Base-by-base conservation (phyloP, 2,113 vertebrate species). In the Bombycilla garrulus region DNA sequence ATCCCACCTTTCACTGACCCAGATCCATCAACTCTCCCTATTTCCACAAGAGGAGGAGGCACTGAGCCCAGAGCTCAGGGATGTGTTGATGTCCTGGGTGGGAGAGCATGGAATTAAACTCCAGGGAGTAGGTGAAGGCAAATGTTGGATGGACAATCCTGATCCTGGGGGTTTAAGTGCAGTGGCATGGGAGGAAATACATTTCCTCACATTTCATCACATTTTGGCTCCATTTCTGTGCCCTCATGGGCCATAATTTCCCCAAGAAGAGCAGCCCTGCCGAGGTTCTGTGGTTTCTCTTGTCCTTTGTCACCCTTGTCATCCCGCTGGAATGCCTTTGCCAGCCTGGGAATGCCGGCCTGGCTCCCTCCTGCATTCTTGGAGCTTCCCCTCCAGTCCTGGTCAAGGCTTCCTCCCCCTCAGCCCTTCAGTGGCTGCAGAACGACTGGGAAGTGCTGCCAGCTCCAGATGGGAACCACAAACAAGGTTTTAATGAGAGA, bases 381-480 rank as follows among this genome's bases (percentile, higher is more conserved):
- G 64, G 23, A 58, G 9, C 53, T 18, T 40, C 35, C 15, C n/a
- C 28, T 33, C 17, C 51, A 14, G 23, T 6, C 18, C 28, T 40
- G 28, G 2, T 6, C 28, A 2, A 2, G 62, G 42, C 21, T 10
- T 48, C 8, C 42, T 48, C 42, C 51, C 17, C 15, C 64, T 38
- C 42, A 40, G n/a, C 64, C 64, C 23, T 17, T 57, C 1, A 15
- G 51, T 26, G 51, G n/a, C 51, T 33, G 64, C 28, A 15, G 53
- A 16, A 22, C 2, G 13, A 13, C 13, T 0, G 1, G 78, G 53
- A 58, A 7, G 14, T 1, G 35, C 42, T n/a, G 78, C 64, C 78
- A 28, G 44, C 53, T 48, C 79, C 44, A 26, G 3, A 9, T 15
- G 79, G 53, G 64, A 48, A 48, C 44, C 79, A 69, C 53, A 40